phyloP scores from a whole-genome alignment of 2,888 invertebrate species.

The Caenorhabditis macrosperma region DNA sequence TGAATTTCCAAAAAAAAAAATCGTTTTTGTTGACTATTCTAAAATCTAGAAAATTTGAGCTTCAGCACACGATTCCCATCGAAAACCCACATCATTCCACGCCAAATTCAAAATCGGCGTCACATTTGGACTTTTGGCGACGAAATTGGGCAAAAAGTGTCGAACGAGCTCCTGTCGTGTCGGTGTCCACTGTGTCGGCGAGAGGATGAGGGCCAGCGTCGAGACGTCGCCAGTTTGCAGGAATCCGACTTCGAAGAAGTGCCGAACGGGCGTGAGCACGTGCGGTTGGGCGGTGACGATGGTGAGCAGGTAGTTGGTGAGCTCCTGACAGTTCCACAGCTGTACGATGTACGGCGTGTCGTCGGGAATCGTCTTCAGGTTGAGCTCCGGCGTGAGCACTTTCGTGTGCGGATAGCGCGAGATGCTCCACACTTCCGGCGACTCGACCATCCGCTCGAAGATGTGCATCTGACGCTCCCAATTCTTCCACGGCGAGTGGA shows the following conservation, averaged over 20 bases:
- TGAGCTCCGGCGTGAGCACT: conserved; percentile 89
- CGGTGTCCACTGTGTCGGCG: conserved; percentile 82
- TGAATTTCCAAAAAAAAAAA: not conserved
- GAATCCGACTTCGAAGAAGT: conserved; percentile 45
- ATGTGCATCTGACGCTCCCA: conserved; percentile 85
- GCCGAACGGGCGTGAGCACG: conserved; percentile 88
- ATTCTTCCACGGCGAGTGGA: conserved; percentile 93
- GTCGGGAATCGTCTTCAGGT: conserved; percentile 91
- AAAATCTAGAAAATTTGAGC: too few relatives aligned
- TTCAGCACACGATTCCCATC: too few relatives aligned
- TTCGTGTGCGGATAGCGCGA: conserved; percentile 91
- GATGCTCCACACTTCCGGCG: conserved; percentile 94
- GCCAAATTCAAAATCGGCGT: conserved; percentile 96
- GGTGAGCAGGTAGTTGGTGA: conserved; percentile 90
- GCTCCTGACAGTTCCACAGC: conserved; percentile 88
- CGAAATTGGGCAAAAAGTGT: conserved; percentile 81
- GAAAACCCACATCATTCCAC: conserved; percentile 84
- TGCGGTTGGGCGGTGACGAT: conserved; percentile 89
- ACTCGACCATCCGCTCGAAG: conserved; percentile 89
- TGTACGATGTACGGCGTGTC: conserved; percentile 82
- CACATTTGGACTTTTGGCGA: conserved; percentile 92
- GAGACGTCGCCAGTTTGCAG: conserved; percentile 91
- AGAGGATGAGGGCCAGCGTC: conserved; percentile 90
- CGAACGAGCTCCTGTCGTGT: conserved; percentile 25
- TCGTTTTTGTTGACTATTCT: too few relatives aligned